Percentiles rank a stretch among this genome's conserved stretches.
These are phyloP conservation scores for Probaryconus sp. DNA, from an alignment of 1,140 invertebrate genomes.

Conservation along the genomic window DNA sequence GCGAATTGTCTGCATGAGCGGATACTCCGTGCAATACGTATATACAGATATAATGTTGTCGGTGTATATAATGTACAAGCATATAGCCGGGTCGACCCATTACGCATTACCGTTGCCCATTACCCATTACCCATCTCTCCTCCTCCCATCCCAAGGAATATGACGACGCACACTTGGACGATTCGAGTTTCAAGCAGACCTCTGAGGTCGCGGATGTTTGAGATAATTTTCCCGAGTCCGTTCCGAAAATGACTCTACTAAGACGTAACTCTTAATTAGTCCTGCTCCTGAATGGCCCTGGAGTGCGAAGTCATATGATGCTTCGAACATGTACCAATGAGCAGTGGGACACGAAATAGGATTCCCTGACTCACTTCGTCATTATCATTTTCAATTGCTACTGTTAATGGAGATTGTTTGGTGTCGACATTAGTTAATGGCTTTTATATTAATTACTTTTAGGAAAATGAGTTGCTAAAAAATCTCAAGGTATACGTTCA, in stretches of 20 bases:
- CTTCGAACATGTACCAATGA: slow-evolving; percentile 6
- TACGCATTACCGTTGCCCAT: slow-evolving; percentile 44
- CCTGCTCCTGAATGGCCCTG: slow-evolving; percentile 58
- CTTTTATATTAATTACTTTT: no score
- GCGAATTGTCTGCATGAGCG: slow-evolving; percentile 51
- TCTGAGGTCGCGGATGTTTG: slow-evolving; percentile 51
- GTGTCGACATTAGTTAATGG: no score
- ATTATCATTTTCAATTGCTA: slow-evolving; percentile 52
- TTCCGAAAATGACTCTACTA: slow-evolving; percentile 54
- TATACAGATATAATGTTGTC: slow-evolving; percentile 63
- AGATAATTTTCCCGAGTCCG: slow-evolving; percentile 53
- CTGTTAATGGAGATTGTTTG: slow-evolving; percentile 16
- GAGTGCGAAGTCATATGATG: slow-evolving; percentile 41
- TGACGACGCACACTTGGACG: slow-evolving; percentile 40
- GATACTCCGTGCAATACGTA: slow-evolving; percentile 7
- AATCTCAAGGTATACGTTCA: no score
- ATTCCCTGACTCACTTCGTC: slow-evolving; percentile 27
- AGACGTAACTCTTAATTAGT: slow-evolving; percentile 68
- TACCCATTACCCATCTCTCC: slow-evolving; percentile 53
- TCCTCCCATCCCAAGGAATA: slow-evolving; percentile 39
- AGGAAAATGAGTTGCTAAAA: neutral
- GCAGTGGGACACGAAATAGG: slow-evolving; percentile 23
- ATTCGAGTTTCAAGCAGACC: slow-evolving; percentile 48
- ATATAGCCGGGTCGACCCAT: slow-evolving; percentile 27
- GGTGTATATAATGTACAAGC: slow-evolving; percentile 52